Evolutionary conservation across 2,888 invertebrate species (phyloP).

Genomic region (Machimus rusticus): DNA sequence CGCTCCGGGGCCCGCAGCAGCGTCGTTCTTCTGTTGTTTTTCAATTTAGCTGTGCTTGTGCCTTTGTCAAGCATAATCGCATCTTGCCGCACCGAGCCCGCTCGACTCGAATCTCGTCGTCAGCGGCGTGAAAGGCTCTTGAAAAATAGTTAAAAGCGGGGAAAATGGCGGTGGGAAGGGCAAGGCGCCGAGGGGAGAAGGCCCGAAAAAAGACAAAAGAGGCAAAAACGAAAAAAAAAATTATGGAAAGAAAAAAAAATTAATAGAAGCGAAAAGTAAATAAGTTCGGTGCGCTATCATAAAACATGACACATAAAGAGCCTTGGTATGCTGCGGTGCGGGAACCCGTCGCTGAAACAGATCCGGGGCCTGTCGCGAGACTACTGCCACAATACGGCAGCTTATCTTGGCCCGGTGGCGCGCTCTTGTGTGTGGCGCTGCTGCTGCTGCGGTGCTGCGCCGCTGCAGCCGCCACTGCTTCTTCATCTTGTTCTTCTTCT

Average conservation of each 20-base stretch:
- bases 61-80: neutral
- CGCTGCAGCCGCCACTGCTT: neutral
- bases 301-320: constrained; percentile 28
- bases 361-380: constrained; percentile 25
- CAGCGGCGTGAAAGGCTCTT: neutral
- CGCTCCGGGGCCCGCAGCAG: neutral
- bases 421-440: neutral
- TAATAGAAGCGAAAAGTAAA: constrained; percentile 5
- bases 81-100: neutral
- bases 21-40: neutral
- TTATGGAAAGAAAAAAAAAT: neutral
- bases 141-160: neutral
- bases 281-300: constrained; percentile 29
- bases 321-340: constrained; percentile 1
- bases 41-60: neutral
- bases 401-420: neutral
- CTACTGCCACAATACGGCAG: neutral
- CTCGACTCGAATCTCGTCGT: neutral
- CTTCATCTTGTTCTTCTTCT: neutral
- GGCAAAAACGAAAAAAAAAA: neutral
- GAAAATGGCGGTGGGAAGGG: neutral
- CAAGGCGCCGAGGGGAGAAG: neutral
- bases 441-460: neutral
- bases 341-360: neutral
- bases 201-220: neutral